These are phyloP conservation scores for Acrossocheilus fasciatus DNA, from an alignment of 2,797 vertebrate species.

Conservation along the genomic window DNA sequence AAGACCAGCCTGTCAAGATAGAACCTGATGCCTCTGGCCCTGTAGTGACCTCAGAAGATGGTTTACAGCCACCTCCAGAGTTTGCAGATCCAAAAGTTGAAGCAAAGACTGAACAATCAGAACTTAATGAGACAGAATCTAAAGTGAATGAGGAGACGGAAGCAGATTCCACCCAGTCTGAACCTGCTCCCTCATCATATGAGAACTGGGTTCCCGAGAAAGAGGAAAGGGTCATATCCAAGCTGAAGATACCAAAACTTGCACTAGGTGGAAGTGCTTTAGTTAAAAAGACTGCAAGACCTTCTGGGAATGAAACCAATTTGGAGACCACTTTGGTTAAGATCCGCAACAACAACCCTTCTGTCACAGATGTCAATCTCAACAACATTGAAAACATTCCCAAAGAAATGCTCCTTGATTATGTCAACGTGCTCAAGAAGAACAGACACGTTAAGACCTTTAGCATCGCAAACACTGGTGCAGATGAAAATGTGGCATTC, in stretches of 20 bases:
- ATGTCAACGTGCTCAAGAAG: constrained; percentile 92
- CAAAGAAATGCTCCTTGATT: constrained; percentile 94
- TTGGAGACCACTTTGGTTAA: constrained; percentile 90
- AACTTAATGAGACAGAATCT: constrained; percentile 24
- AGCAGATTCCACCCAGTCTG: constrained; percentile 51
- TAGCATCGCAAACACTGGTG: constrained; percentile 94
- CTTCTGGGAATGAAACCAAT: constrained; percentile 97
- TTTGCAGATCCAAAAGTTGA: constrained; percentile 45
- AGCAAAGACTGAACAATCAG: constrained; percentile 35
- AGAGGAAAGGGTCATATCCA: constrained; percentile 86
- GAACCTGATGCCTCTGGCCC: constrained; percentile 42
- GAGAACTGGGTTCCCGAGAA: constrained; percentile 72
- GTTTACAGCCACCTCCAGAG: constrained; percentile 42
- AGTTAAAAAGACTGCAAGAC: constrained; percentile 92
- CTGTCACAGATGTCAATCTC: constrained; percentile 91
- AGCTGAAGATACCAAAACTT: constrained; percentile 90
- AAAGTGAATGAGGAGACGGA: constrained; percentile 39
- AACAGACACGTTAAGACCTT: constrained; percentile 92
- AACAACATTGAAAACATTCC: constrained; percentile 99
- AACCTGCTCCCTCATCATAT: constrained; percentile 45
- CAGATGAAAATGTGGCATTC: constrained; percentile 89
- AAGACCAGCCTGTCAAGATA: constrained; percentile 44
- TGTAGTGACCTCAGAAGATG: constrained; percentile 9
- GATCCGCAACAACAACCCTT: constrained; percentile 87
- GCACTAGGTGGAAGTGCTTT: constrained; percentile 82